These are phyloP conservation scores for Eufriesea mexicana DNA, from an alignment of 1,140 invertebrate species.

Conservation along the genomic window DNA sequence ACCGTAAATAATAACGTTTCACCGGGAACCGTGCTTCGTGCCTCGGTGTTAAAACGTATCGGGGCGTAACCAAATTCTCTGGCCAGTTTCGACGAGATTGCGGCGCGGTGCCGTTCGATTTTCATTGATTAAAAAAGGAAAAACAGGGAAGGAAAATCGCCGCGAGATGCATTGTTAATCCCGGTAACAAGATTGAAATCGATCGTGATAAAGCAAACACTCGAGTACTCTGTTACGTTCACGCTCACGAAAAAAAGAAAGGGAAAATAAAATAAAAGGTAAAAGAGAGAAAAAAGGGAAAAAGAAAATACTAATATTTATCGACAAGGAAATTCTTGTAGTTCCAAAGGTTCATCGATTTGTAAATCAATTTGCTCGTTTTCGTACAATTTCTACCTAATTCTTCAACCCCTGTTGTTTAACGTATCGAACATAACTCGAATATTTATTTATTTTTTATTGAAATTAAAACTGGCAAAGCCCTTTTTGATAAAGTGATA, in stretches of 20 bases:
- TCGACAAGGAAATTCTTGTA: background rate
- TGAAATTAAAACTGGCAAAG: too few species aligned
- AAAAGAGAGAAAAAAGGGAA: too few species aligned
- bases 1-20: slow-evolving; percentile 47
- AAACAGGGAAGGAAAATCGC: background rate
- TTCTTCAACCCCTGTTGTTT: too few species aligned
- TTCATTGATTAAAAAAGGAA: background rate
- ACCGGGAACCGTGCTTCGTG: background rate
- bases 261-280: too few species aligned
- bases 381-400: too few species aligned
- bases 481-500: too few species aligned
- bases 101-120: background rate
- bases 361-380: background rate
- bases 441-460: too few species aligned
- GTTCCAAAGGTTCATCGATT: background rate
- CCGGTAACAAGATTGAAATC: background rate
- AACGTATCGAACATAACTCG: too few species aligned
- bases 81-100: slow-evolving; percentile 25
- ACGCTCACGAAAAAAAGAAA: background rate
- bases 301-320: background rate
- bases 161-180: slow-evolving; percentile 17
- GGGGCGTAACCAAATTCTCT: slow-evolving; percentile 24
- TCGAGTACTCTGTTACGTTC: too few species aligned
- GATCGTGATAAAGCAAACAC: slow-evolving; percentile 3
- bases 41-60: slow-evolving; percentile 28